Evolutionary conservation across 1,140 invertebrate species (phyloP).

Genomic region (Ceratina calcarata): DNA sequence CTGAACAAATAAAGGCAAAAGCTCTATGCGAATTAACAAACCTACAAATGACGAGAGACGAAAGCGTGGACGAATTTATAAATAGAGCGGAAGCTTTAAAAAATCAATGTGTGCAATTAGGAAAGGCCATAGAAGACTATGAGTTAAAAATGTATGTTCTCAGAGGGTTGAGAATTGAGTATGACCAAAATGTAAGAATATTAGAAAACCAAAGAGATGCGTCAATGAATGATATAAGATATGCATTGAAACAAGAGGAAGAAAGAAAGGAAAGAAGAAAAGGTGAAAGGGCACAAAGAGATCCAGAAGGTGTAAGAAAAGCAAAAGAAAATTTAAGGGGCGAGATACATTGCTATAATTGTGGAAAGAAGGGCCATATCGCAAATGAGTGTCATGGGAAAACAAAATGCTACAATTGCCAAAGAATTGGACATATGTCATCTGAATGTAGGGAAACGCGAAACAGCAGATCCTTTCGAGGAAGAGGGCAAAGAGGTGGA

Average conservation of each 20-base stretch:
- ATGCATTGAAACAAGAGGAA: conserved; percentile 27
- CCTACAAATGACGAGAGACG: conserved; percentile 2
- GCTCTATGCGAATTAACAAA: conserved; percentile 7
- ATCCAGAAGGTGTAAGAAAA: conserved; percentile 5
- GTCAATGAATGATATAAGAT: conserved; percentile 20
- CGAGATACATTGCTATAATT: not conserved
- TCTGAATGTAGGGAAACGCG: not conserved
- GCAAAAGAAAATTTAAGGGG: conserved; percentile 6
- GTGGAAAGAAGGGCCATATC: not conserved
- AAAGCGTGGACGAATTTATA: conserved; percentile 3
- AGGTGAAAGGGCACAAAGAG: not conserved
- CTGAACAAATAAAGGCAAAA: conserved; percentile 10
- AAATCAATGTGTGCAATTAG: not conserved
- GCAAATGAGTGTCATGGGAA: not conserved
- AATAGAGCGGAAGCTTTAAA: not conserved
- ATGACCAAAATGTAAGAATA: conserved; percentile 24
- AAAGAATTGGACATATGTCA: not conserved
- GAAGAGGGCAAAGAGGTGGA: not conserved
- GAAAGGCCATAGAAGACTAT: not conserved
- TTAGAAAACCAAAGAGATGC: conserved; percentile 8
- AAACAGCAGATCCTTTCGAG: not conserved
- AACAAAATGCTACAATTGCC: not conserved
- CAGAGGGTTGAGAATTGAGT: not conserved
- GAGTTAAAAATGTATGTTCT: conserved; percentile 30
- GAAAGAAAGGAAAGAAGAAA: not conserved